phyloP scores from a whole-genome alignment of 2,797 vertebrate species.

The Tokudaia muenninki region DNA sequence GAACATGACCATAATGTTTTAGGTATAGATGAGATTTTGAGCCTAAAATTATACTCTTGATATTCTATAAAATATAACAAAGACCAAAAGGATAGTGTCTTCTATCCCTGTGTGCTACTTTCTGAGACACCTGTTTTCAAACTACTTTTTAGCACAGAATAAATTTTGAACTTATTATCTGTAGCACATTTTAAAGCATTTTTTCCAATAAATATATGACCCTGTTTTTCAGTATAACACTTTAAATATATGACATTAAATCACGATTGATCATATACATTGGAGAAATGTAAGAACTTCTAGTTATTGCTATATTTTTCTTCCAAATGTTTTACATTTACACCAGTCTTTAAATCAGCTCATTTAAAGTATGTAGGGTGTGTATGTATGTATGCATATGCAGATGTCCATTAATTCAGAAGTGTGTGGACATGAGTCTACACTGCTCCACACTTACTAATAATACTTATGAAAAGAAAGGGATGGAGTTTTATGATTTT shows the following conservation, averaged over 20 bases:
- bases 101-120: not conserved
- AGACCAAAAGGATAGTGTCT: not conserved
- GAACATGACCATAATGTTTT: not conserved
- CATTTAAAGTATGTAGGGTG: not conserved
- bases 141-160: not conserved
- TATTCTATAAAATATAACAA: slow-evolving; percentile 6
- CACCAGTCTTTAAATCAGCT: slow-evolving; percentile 1
- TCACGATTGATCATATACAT: not conserved
- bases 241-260: slow-evolving; percentile 35
- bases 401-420: not conserved
- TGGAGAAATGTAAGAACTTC: not conserved
- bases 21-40: not conserved
- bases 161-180: slow-evolving; percentile 1
- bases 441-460: not conserved
- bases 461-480: not conserved
- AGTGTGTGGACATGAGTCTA: not conserved
- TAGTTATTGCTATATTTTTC: not conserved
- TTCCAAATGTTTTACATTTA: slow-evolving; percentile 29
- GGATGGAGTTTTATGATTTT: not conserved
- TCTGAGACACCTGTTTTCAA: slow-evolving; percentile 1
- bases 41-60: not conserved
- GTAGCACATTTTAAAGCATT: not conserved
- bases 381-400: not conserved
- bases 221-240: not conserved
- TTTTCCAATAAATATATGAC: not conserved